Evolutionary conservation across 1,140 invertebrate species (phyloP).

Genomic region (Bicyclus anynana): DNA sequence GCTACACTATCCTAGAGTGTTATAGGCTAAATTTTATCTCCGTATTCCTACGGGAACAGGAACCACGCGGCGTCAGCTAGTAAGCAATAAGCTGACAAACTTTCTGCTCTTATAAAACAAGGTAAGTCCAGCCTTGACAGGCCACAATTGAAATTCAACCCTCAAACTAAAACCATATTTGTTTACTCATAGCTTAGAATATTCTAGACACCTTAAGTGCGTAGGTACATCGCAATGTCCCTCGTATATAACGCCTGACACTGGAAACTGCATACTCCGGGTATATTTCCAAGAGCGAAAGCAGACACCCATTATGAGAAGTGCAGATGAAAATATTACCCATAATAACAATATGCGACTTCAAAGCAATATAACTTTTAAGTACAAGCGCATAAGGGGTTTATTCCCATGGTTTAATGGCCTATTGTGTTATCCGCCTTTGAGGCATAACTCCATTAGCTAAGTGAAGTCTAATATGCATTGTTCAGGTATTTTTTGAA

Average conservation of each 20-base stretch:
- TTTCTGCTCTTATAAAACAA: too few species aligned
- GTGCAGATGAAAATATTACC: constrained; percentile 2
- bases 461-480: not conserved
- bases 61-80: too few species aligned
- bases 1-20: too few species aligned
- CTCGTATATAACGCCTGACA: not conserved
- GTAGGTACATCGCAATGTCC: not conserved
- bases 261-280: constrained; percentile 1
- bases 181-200: too few species aligned
- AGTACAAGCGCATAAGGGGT: not conserved
- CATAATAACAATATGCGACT: not conserved
- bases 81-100: too few species aligned
- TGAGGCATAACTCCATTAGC: not conserved
- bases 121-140: too few species aligned
- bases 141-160: too few species aligned
- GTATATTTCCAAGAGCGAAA: constrained; percentile 1
- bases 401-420: not conserved
- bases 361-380: not conserved
- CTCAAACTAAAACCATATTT: too few species aligned
- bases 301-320: constrained; percentile 4
- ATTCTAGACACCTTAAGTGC: not conserved
- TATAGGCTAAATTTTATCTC: too few species aligned
- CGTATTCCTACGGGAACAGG: too few species aligned
- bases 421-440: not conserved
- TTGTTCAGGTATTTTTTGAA: not conserved